Evolutionary conservation across 2,113 vertebrate species (phyloP).

Genomic region (Eublepharis macularius): DNA sequence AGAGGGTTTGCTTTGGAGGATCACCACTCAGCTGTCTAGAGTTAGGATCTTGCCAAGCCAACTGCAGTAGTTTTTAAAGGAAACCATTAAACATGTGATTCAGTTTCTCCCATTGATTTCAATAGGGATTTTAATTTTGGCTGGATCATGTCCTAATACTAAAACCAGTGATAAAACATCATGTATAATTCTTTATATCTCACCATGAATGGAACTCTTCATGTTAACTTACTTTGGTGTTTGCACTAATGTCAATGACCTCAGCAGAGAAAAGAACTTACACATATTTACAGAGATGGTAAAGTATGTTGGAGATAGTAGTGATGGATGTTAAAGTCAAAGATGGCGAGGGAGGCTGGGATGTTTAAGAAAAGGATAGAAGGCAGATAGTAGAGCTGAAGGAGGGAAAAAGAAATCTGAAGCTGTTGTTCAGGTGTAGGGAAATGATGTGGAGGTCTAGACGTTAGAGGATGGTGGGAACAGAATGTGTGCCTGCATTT

Average conservation of each 20-base stretch:
- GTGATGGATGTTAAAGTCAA: not conserved
- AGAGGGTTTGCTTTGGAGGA: not conserved
- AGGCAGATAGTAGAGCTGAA: not conserved
- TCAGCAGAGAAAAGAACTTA: not conserved
- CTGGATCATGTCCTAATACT: not conserved
- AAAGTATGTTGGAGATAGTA: not conserved
- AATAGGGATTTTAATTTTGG: not conserved
- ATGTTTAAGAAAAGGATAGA: not conserved
- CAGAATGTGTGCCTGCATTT: not conserved
- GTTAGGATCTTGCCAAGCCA: not conserved
- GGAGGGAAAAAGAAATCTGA: not conserved
- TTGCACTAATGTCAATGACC: too few species aligned
- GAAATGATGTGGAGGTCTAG: not conserved
- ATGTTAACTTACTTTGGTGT: not conserved
- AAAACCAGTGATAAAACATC: not conserved
- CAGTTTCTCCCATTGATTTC: not conserved
- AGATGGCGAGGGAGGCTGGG: not conserved
- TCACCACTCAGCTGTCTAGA: not conserved
- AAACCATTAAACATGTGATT: not conserved
- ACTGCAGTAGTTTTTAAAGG: not conserved
- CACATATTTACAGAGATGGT: not conserved
- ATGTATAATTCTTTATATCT: not conserved
- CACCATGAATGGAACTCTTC: not conserved
- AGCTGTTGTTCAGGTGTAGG: not conserved
- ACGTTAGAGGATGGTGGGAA: not conserved